Conservation (phyloP, 2,113 vertebrate genomes). For the Oenanthe melanoleuca region DNA sequence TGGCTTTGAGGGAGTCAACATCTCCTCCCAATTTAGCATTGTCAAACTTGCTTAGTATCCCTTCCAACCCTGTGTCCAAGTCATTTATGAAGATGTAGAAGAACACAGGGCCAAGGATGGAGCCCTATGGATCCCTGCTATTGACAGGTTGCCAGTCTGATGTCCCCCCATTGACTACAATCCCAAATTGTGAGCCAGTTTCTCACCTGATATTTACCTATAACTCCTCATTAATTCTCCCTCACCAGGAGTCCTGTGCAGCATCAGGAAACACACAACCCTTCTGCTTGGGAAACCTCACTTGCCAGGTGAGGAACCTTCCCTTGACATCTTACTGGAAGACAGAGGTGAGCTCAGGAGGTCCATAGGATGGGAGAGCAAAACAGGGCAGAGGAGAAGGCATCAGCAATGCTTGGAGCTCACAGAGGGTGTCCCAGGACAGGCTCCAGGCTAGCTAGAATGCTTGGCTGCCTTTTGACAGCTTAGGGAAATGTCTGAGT, state of each 20-base stretch:
- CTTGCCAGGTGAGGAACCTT: not conserved
- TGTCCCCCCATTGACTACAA: too few species aligned
- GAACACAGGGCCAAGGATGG: fast-evolving
- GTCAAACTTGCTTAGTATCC: not conserved
- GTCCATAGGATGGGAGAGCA: not conserved
- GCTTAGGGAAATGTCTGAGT: not conserved
- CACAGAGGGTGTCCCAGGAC: not conserved
- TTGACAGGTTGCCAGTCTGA: not conserved
- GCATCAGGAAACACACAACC: not conserved
- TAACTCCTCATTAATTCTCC: not conserved
- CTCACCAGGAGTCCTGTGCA: not conserved
- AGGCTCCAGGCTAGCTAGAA: not conserved
- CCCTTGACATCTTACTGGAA: fast-evolving
- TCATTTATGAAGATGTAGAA: not conserved
- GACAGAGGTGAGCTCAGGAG: not conserved
- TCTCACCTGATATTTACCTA: not conserved
- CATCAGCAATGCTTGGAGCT: not conserved
- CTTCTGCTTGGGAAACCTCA: not conserved
- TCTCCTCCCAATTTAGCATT: not conserved
- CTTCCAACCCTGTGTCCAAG: not conserved
- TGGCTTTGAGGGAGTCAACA: not conserved
- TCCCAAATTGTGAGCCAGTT: not conserved
- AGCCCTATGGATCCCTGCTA: not conserved
- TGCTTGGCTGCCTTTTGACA: not conserved
- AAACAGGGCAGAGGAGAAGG: not conserved